Conservation (phyloP, 2,797 vertebrate genomes). For the Lagocephalus sceleratus region DNA sequence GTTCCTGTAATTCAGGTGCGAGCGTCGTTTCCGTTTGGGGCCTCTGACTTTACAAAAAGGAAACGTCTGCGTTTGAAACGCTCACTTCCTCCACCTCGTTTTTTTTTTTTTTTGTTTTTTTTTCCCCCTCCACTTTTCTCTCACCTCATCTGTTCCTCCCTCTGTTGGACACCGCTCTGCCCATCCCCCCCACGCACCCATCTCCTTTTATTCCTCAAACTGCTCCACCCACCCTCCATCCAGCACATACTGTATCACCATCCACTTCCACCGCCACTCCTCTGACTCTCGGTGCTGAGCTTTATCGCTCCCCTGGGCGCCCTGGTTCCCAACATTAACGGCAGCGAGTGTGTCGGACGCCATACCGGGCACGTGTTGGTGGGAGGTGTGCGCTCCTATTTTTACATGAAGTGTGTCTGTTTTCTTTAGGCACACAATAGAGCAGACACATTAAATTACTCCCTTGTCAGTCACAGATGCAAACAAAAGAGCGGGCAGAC, state of each 20-base stretch:
- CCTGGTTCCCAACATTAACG: slow-evolving; percentile 41
- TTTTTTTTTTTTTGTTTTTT: slow-evolving; percentile 5
- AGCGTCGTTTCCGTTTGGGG: slow-evolving; percentile 8
- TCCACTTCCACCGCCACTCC: slow-evolving; percentile 9
- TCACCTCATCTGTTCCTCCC: slow-evolving; percentile 67
- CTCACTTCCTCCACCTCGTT: slow-evolving; percentile 25
- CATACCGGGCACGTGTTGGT: slow-evolving; percentile 38
- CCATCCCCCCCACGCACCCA: slow-evolving; percentile 60
- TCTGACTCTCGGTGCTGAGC: slow-evolving; percentile 54
- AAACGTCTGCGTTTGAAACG: slow-evolving; percentile 33
- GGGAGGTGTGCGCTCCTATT: slow-evolving; percentile 29
- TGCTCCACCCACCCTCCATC: slow-evolving; percentile 48
- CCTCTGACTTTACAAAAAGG: slow-evolving; percentile 15
- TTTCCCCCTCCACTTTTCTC: slow-evolving; percentile 53
- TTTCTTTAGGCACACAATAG: slow-evolving; percentile 28
- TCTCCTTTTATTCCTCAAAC: slow-evolving; percentile 33
- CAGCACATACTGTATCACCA: slow-evolving; percentile 45
- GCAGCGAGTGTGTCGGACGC: slow-evolving; percentile 41
- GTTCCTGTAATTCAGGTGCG: slow-evolving; percentile 14
- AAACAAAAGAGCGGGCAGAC: slow-evolving; percentile 53
- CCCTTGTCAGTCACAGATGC: slow-evolving; percentile 37
- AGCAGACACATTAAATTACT: slow-evolving; percentile 52
- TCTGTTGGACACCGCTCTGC: slow-evolving; percentile 59
- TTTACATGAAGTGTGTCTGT: slow-evolving; percentile 46
- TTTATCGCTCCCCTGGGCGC: slow-evolving; percentile 55